Conservation (phyloP, 2,113 vertebrate species). For the Sorex fumeus region DNA sequence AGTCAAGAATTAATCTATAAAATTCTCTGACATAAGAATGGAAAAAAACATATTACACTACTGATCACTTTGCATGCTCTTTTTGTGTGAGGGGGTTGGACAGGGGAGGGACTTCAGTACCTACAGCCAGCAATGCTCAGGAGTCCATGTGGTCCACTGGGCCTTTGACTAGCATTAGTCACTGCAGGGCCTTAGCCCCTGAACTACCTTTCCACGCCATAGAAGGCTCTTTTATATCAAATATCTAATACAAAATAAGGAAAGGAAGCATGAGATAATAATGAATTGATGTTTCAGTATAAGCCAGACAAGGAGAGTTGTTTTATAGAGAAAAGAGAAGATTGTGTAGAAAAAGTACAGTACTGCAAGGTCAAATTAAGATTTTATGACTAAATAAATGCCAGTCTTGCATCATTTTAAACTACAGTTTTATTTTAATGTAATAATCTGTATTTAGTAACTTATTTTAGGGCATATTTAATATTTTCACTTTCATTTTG, state of each 20-base stretch:
- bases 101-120: too few relatives aligned
- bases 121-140: too few relatives aligned
- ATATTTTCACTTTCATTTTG: background rate
- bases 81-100: too few relatives aligned
- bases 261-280: background rate
- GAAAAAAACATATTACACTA: background rate
- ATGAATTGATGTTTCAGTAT: background rate
- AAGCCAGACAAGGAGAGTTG: background rate
- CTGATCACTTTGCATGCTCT: background rate
- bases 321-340: background rate
- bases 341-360: background rate
- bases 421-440: background rate
- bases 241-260: background rate
- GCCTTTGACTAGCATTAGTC: too few relatives aligned
- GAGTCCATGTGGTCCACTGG: too few relatives aligned
- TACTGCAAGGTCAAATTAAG: background rate
- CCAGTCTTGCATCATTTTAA: background rate
- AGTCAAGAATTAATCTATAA: background rate
- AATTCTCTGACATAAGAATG: background rate
- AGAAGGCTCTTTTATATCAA: background rate
- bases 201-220: background rate
- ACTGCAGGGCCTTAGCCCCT: too few relatives aligned
- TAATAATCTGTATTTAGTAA: background rate
- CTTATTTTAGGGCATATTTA: background rate
- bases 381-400: background rate